Conservation (phyloP, 2,113 vertebrate genomes). For the Riparia riparia region DNA sequence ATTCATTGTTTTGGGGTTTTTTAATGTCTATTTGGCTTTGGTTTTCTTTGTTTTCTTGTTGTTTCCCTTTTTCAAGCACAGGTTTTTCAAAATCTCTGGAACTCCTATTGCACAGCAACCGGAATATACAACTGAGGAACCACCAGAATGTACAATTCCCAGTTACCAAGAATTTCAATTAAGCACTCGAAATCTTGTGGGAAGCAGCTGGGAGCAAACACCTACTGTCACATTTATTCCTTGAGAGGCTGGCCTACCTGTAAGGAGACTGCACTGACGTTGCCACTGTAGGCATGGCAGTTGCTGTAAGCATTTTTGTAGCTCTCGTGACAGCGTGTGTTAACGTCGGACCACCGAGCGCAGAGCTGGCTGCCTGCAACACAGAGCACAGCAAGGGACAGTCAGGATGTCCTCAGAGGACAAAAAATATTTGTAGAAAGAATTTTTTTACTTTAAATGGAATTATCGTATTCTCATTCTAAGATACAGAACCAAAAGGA, state of each 20-base stretch:
- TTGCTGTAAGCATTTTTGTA: slow-evolving; percentile 98
- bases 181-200: neutral
- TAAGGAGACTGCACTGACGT: slow-evolving; percentile 98
- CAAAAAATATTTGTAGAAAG: neutral
- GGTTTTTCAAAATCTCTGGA: neutral
- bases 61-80: neutral
- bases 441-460: neutral
- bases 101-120: neutral
- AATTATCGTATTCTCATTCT: neutral
- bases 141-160: neutral
- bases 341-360: slow-evolving; percentile 93
- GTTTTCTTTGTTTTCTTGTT: neutral
- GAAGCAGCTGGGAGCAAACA: neutral
- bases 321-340: slow-evolving; percentile 98
- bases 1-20: accelerated
- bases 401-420: neutral
- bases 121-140: neutral
- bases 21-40: neutral
- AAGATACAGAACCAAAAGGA: neutral
- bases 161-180: neutral
- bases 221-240: neutral
- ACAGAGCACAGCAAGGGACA: neutral
- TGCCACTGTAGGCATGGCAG: slow-evolving; percentile 97
- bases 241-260: slow-evolving; percentile 78
- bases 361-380: slow-evolving; percentile 93